Evolutionary conservation across 2,888 invertebrate species (phyloP), one percentile per base, ranked within the genome.

Genomic region (Pseudoips prasinana): DNA sequence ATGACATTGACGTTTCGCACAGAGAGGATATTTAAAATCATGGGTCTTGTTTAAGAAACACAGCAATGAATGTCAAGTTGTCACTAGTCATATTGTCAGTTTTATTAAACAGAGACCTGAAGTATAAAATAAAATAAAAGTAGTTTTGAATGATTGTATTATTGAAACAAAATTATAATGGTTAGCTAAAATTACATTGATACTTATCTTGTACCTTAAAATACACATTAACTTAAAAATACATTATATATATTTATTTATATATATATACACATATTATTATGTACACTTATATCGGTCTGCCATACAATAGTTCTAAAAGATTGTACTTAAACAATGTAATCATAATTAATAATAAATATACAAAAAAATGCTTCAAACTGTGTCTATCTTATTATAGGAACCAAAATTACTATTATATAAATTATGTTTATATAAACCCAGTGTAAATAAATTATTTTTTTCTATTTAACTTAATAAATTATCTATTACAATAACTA

Each of bases 371-470:
- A 81, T 72, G 66, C 72, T 49, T 62, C 58, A 64, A 59, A 62
- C 57, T 68, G 70, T 64, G 56, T 73, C 70, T 81, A 84, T 76
- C 83, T 83, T 84, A 86, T 69, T 68, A 82, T 88, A 88, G 87
- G 87, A 88, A 88, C 87, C 85, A 87, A 88, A 86, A 79, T 73
- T 63, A 70, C 64, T 72, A 59, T 64, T 49, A 57, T 58, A 51
- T 65, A 63, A 62, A 58, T 54, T 58, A 58, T 53, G 36, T 42
- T 50, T 47, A 43, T 38, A 32, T 64, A 63, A 64, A 62, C 59
- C 66, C 68, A 70, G 46, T 66, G 69, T 73, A 74, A 84, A 85
- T 85, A 86, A 86, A 80, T 86, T 80, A 81, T 73, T 39, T 8
- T 10, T 53, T 48, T 51, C 28, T 70, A 61, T 44, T 59, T 58